Base-by-base conservation (phyloP, 2,113 vertebrate genomes). In the Jacana jacana region DNA sequence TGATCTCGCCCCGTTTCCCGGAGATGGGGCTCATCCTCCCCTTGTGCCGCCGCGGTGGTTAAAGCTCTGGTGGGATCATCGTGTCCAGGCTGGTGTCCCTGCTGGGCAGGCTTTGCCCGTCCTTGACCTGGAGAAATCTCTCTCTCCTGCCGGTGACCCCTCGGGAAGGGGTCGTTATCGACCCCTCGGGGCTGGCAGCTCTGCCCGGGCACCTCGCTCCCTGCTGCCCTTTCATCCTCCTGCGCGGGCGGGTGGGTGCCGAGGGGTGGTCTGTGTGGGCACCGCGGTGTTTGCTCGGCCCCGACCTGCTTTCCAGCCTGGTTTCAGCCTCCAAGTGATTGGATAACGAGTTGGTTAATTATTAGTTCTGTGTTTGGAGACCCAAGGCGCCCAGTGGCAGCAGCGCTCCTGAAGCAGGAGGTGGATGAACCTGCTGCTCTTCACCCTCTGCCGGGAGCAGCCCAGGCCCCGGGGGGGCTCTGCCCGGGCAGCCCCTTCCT, bases 41-140 rank as follows among this genome's bases (percentile, higher is more conserved):
- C 63, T 55, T 42, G 68, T 25, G 5, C 40, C 73, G 72, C 54
- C 54, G 35, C 4, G 0, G 9, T 4, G 8, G 9, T 55, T 19
- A 55, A 28, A 63, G 60, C 33, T 71, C 22, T 42, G 52, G 48
- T 72, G 85, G 48, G 86, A 14, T 10, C 27, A 30, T 42, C 44
- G 8, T 6, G 25, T n/a, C 44, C 9, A 4, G n/a, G 71, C 16
- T 42, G 3, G 0, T 3, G 19, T 75, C 49, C 0, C 0, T 8
- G 2, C 13, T 33, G 73, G 44, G 30, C 27, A 2, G 44, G 51
- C 51, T 27, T 70, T 84, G 35, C 27, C 27, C 40, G 63, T 68
- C 52, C 81, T 24, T n/a, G 64, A 30, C 64, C 49, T 39, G 65
- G 52, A 55, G 66, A 69, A 31, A n/a, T 75, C 23, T 17, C 39